Evolutionary conservation across 2,888 invertebrate genomes (phyloP).

Genomic region (Parnassius glacialis): DNA sequence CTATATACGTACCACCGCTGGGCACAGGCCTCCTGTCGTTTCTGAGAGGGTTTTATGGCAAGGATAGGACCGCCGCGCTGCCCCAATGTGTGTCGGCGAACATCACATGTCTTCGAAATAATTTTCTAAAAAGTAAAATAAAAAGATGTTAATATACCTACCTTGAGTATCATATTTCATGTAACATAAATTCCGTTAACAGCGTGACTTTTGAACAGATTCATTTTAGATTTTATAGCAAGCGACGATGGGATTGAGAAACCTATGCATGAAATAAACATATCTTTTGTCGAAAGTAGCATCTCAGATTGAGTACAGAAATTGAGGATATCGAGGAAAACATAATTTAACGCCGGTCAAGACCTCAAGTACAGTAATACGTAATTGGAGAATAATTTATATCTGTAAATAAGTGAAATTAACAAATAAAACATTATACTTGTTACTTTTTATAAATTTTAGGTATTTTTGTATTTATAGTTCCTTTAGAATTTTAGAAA

Average conservation of each 20-base stretch:
- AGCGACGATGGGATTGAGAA: slow-evolving; percentile 41
- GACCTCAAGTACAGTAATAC: slow-evolving; percentile 9
- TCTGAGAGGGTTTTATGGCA: too few species aligned
- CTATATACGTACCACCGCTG: too few species aligned
- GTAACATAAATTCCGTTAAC: slow-evolving; percentile 42
- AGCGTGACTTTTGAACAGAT: slow-evolving; percentile 43
- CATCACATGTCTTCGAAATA: background rate
- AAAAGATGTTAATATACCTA: background rate
- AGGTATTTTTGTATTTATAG: too few species aligned
- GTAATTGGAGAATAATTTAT: slow-evolving; percentile 1
- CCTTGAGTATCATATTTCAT: background rate
- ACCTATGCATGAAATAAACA: slow-evolving; percentile 62
- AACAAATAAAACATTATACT: too few species aligned
- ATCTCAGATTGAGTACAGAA: slow-evolving; percentile 11
- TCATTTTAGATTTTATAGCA: slow-evolving; percentile 54
- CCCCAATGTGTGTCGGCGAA: too few species aligned
- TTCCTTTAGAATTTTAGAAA: too few species aligned
- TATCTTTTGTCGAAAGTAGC: slow-evolving; percentile 52
- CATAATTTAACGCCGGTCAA: slow-evolving; percentile 17
- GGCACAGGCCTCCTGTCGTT: too few species aligned
- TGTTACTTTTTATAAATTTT: too few species aligned
- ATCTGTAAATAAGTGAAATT: background rate
- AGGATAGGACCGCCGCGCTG: too few species aligned
- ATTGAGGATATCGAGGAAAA: slow-evolving; percentile 8
- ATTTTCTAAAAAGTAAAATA: background rate